Percentiles rank a stretch among this genome's conserved stretches.
phyloP scores from a whole-genome alignment of 2,888 invertebrate genomes.

The Leptarthrus brevirostris region DNA sequence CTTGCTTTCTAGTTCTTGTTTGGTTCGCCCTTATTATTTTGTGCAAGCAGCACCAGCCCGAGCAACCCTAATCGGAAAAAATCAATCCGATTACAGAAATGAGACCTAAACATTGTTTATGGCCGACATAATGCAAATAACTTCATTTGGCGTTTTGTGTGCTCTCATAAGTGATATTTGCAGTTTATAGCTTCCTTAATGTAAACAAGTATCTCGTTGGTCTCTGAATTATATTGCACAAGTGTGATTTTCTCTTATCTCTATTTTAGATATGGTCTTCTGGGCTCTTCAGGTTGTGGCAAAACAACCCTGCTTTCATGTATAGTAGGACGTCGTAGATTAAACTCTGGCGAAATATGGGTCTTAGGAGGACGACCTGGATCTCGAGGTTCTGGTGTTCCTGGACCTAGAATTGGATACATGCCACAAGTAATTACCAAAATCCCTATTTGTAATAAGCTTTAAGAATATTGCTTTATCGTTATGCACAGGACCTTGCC shows the following conservation, averaged over 20 bases:
- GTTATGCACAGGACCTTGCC: constrained; percentile 73
- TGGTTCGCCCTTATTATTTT: no score
- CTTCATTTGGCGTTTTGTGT: no score
- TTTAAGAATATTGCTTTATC: constrained; percentile 34
- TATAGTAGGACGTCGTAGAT: constrained; percentile 82
- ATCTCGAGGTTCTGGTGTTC: constrained; percentile 84
- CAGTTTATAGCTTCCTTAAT: not conserved
- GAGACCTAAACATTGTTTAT: no score
- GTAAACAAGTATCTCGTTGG: constrained; percentile 18
- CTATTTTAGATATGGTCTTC: constrained; percentile 80
- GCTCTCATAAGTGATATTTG: no score
- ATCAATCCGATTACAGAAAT: no score
- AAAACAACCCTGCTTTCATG: constrained; percentile 90
- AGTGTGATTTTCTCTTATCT: constrained; percentile 20
- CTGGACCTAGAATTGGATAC: constrained; percentile 89
- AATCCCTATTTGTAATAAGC: constrained; percentile 37
- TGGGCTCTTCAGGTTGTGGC: constrained; percentile 92
- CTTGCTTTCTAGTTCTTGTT: no score
- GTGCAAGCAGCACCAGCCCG: no score
- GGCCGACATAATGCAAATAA: no score
- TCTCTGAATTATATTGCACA: constrained; percentile 26
- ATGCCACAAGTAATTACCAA: constrained; percentile 80
- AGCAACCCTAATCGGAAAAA: no score
- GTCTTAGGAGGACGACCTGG: constrained; percentile 88
- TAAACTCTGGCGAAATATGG: constrained; percentile 86